A percentile compares a stretch with the other conserved stretches of the same genome.
These are phyloP conservation scores for Chelidonichthys spinosus DNA, from an alignment of 2,797 vertebrate species.

Conservation along the genomic window DNA sequence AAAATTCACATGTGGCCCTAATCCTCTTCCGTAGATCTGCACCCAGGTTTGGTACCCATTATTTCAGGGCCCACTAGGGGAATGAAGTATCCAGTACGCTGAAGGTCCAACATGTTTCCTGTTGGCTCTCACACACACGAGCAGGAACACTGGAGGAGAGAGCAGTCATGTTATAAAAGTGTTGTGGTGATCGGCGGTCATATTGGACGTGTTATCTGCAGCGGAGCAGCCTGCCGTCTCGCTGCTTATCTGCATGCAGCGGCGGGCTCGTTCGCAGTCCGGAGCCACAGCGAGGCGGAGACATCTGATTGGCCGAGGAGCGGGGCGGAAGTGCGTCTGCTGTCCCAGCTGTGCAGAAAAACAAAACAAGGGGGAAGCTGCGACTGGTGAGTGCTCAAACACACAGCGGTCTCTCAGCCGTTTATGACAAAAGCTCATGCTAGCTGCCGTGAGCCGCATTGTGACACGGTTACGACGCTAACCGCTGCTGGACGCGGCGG, in stretches of 20 bases:
- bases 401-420: conserved; percentile 12
- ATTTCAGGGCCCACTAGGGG: too few species aligned
- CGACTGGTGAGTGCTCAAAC: conserved; percentile 81
- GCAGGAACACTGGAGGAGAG: background rate
- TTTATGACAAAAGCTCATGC: background rate
- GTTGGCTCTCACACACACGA: background rate
- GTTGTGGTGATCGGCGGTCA: background rate
- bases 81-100: background rate
- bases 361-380: conserved; percentile 81
- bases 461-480: background rate
- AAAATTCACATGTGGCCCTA: too few species aligned
- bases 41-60: too few species aligned
- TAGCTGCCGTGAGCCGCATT: background rate
- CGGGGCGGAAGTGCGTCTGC: conserved; percentile 78
- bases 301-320: conserved; percentile 61
- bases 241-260: conserved; percentile 28
- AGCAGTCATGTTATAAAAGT: background rate
- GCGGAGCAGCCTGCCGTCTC: background rate
- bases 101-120: background rate
- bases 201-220: conserved; percentile 22
- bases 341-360: conserved; percentile 80
- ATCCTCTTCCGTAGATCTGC: too few species aligned
- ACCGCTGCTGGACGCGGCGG: background rate
- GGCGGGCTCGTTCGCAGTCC: conserved; percentile 17
- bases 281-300: conserved; percentile 51